Percentiles rank a stretch among this genome's conserved stretches.
Conservation (phyloP, 2,888 invertebrate genomes). For the Cataglyphis albicans region DNA sequence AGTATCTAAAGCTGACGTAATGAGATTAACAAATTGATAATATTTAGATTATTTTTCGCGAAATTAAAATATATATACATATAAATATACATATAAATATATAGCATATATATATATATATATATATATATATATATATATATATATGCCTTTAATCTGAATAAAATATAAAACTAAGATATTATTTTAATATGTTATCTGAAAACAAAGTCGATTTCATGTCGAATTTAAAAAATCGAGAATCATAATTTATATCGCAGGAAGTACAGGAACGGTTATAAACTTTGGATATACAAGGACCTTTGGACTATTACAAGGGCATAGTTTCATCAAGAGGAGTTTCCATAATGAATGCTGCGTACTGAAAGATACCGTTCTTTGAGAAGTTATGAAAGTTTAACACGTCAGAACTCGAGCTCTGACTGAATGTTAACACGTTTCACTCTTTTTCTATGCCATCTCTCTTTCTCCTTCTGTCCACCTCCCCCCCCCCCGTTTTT, state of each 20-base stretch:
- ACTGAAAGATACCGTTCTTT: slow-evolving; percentile 78
- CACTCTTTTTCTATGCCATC: slow-evolving; percentile 18
- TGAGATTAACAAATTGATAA: not conserved
- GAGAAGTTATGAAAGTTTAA: slow-evolving; percentile 81
- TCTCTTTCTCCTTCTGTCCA: not conserved
- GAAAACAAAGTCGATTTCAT: not conserved
- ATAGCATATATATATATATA: no score
- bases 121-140: no score
- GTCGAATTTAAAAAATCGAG: slow-evolving; percentile 54
- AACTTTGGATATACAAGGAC: slow-evolving; percentile 67
- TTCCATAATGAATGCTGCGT: slow-evolving; percentile 79
- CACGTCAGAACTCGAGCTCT: slow-evolving; percentile 74
- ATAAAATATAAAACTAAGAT: not conserved
- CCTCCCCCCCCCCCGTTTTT: not conserved
- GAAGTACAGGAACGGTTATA: slow-evolving; percentile 47
- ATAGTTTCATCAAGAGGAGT: slow-evolving; percentile 74
- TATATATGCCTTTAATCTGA: not conserved
- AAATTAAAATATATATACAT: not conserved
- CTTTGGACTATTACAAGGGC: slow-evolving; percentile 59
- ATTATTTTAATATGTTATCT: slow-evolving; percentile 1
- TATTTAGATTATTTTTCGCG: not conserved
- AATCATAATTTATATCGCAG: slow-evolving; percentile 69
- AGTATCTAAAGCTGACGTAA: not conserved
- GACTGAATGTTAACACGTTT: slow-evolving; percentile 65
- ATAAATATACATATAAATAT: no score